Evolutionary conservation across 2,888 invertebrate genomes (phyloP).

Genomic region (Elegia similella): DNA sequence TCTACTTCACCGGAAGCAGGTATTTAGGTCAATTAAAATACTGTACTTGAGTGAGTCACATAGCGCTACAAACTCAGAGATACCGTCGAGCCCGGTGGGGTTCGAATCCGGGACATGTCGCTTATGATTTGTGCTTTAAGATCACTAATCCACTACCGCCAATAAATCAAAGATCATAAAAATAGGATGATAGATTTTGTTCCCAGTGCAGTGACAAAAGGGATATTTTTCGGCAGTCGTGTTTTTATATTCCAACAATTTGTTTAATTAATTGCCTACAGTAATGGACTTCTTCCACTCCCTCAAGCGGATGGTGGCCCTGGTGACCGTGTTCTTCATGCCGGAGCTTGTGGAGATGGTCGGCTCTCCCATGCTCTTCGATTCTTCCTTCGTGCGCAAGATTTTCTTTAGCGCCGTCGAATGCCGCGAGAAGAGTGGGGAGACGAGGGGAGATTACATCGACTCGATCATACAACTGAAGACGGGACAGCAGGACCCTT

Average conservation of each 20-base stretch:
- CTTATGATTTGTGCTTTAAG: no score
- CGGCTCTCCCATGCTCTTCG: slow-evolving; percentile 27
- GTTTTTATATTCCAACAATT: neutral
- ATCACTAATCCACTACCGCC: no score
- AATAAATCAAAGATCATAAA: no score
- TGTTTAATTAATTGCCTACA: slow-evolving; percentile 19
- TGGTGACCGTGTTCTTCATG: slow-evolving; percentile 35
- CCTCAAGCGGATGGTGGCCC: slow-evolving; percentile 34
- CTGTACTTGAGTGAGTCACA: no score
- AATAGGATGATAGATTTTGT: no score
- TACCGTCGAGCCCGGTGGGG: no score
- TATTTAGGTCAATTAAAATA: no score
- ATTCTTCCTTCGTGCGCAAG: neutral
- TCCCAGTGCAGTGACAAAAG: no score
- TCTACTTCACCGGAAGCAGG: no score
- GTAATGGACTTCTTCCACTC: slow-evolving; percentile 33
- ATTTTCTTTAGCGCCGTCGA: slow-evolving; percentile 23
- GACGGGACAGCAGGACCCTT: slow-evolving; percentile 30
- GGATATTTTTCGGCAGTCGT: no score
- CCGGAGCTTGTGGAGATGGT: slow-evolving; percentile 31
- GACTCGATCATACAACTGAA: slow-evolving; percentile 33
- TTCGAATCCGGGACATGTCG: no score
- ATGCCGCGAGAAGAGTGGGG: slow-evolving; percentile 28
- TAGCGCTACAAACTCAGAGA: no score
- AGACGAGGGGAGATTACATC: slow-evolving; percentile 33